Conservation (phyloP, 1,140 invertebrate species). For the Aphelinus atriplicis region DNA sequence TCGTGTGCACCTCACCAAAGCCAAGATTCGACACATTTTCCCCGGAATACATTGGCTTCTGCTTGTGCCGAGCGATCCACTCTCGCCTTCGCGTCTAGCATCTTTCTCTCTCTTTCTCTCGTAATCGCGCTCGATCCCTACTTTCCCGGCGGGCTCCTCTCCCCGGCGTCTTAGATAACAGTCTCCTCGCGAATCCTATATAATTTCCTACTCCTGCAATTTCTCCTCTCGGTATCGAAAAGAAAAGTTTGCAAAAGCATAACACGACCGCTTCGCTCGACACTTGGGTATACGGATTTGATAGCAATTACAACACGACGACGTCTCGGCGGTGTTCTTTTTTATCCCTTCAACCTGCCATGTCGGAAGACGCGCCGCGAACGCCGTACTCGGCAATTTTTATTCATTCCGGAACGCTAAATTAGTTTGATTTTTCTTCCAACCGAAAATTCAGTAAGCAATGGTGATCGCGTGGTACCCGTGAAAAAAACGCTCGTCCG, state of each 20-base stretch:
- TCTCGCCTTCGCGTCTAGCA: conserved; percentile 13
- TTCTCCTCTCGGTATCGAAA: conserved; percentile 6
- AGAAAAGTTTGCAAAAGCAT: neutral
- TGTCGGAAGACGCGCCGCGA: too few species aligned
- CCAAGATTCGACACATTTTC: neutral
- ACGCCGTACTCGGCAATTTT: too few species aligned
- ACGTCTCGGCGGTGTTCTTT: too few species aligned
- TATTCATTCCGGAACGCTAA: too few species aligned
- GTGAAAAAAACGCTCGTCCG: too few species aligned
- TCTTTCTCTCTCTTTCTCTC: neutral
- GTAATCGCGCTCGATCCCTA: neutral
- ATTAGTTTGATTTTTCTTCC: too few species aligned
- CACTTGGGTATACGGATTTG: too few species aligned
- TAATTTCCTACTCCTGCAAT: neutral
- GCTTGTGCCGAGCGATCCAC: neutral
- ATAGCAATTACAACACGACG: too few species aligned
- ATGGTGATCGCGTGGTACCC: too few species aligned
- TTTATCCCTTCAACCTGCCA: too few species aligned
- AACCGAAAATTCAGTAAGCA: too few species aligned
- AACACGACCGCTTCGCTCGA: too few species aligned
- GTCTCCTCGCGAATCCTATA: neutral
- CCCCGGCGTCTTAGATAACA: conserved; percentile 19
- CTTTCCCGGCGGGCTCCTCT: neutral
- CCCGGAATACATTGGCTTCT: neutral
- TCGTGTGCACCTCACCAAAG: neutral